These are phyloP conservation scores for Aethes cnicana DNA, from an alignment of 2,888 invertebrate genomes.

Conservation along the genomic window DNA sequence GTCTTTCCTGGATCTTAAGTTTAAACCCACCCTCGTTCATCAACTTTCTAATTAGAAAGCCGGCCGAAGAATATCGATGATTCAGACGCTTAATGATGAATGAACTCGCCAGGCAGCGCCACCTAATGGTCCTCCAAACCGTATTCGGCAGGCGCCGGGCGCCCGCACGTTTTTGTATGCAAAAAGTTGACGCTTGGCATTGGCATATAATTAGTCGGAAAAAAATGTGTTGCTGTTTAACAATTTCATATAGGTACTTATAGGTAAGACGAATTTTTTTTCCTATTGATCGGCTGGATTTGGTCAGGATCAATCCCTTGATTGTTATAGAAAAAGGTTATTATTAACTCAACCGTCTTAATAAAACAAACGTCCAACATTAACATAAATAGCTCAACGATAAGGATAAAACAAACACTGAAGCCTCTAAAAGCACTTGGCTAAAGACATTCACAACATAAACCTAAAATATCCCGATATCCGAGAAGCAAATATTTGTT, in stretches of 20 bases:
- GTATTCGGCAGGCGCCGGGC: slow-evolving; percentile 22
- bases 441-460: background rate
- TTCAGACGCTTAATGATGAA: slow-evolving; percentile 3
- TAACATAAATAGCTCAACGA: background rate
- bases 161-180: slow-evolving; percentile 23
- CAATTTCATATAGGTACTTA: no score
- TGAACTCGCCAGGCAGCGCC: slow-evolving; percentile 7
- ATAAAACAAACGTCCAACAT: slow-evolving; percentile 1
- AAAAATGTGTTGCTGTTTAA: no score
- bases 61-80: slow-evolving; percentile 12
- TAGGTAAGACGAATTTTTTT: no score
- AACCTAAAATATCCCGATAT: slow-evolving; percentile 7
- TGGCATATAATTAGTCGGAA: no score
- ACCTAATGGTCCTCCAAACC: slow-evolving; percentile 4
- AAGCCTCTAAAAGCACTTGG: background rate
- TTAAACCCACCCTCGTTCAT: slow-evolving; percentile 1
- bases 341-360: background rate
- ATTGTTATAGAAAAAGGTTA: background rate
- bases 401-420: slow-evolving; percentile 13
- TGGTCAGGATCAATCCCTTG: background rate
- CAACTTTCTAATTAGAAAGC: slow-evolving; percentile 28
- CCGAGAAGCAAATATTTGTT: background rate
- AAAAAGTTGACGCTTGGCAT: background rate
- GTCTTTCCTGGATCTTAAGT: background rate
- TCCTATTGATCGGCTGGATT: background rate